Base-by-base conservation (phyloP, 2,888 invertebrate species). In the Dioctria linearis region DNA sequence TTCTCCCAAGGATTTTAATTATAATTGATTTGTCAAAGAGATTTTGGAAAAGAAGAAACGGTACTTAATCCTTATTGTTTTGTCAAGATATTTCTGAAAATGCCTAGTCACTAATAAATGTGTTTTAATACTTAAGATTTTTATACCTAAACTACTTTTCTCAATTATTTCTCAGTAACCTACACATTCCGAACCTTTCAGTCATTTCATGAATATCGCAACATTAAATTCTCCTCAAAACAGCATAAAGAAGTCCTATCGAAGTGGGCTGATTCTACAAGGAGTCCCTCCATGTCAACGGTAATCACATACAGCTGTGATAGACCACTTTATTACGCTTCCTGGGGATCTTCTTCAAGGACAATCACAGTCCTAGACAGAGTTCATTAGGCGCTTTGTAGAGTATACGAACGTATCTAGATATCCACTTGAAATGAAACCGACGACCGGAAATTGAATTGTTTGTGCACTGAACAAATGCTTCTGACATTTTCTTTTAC, bases 401-500 rank as follows among this genome's bases (percentile, higher is more conserved):
- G 69, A 69, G 39, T 39, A 39, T 9, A 40, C 65, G 39, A 43
- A 51, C 57, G 42, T 73, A 73, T 73, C 57, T 57, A 39, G 42
- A 59, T 25, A 25, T 54, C 54, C 73, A 73, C 73, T 73, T 73
- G 73, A 73, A 73, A 59, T 73, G 73, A 73, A 57, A 73, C 54
- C 57, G 73, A 73, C 73, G 73, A 73, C 73, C 73, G 73, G 73
- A 73, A 73, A 73, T 73, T 73, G 73, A 73, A 73, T 73, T 59
- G 73, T 54, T 73, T 73, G 73, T 73, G 59, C 73, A 42, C 73
- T 54, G 57, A 73, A 73, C 73, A 73, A 73, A 8, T 73, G 73
- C 73, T 73, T 73, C 40, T 73, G 73, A 73, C 73, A 57, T 73
- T 73, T 73, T 73, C 73, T 73, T 73, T 13, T 49, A 51, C 57